These are phyloP conservation scores for Eira barbara DNA, from an alignment of 2,113 vertebrate species.

Conservation along the genomic window DNA sequence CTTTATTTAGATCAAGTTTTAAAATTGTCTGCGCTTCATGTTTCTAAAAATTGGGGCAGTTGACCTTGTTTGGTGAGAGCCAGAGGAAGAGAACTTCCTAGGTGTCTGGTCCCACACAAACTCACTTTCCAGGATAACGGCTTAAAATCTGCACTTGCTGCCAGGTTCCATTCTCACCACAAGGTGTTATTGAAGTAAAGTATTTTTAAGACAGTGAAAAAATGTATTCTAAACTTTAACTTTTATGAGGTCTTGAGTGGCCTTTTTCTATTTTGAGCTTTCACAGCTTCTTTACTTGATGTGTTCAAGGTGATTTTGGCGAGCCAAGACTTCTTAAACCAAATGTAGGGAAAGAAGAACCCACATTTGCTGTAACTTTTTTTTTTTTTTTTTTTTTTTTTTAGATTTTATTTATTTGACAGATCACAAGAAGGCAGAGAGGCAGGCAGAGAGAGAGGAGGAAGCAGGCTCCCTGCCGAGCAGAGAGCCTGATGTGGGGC, in stretches of 20 bases:
- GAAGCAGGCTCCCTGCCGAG: too few species aligned
- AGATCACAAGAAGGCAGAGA: too few species aligned
- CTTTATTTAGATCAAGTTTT: neutral
- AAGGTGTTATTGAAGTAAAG: neutral
- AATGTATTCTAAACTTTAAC: neutral
- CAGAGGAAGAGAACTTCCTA: neutral
- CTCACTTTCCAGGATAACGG: neutral
- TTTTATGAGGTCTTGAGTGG: neutral
- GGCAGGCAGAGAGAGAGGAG: too few species aligned
- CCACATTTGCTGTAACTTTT: neutral
- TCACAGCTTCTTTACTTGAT: neutral
- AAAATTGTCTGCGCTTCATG: neutral
- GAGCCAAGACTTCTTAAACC: neutral
- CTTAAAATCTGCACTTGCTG: neutral
- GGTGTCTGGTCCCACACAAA: neutral
- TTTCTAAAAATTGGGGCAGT: neutral
- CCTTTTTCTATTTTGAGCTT: neutral
- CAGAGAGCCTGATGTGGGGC: too few species aligned
- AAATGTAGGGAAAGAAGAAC: neutral
- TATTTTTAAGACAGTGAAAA: conserved; percentile 18
- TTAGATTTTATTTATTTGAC: too few species aligned
- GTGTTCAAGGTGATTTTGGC: neutral
- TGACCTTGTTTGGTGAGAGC: neutral
- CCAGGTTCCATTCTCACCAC: neutral
- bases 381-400: too few species aligned